phyloP scores from a whole-genome alignment of 2,113 vertebrate genomes.

The Loxodonta africana region DNA sequence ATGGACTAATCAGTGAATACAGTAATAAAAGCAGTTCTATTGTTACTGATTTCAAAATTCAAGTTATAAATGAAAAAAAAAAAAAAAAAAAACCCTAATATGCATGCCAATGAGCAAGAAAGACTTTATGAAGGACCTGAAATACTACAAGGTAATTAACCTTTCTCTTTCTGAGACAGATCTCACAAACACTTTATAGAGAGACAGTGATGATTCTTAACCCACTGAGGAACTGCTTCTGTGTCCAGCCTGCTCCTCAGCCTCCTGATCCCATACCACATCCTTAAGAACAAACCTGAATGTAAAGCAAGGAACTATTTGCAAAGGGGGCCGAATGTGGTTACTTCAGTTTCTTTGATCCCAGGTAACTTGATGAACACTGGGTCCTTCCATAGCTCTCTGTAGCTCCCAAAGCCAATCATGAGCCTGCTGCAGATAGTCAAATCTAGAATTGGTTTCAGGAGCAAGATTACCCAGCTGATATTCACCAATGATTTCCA shows the following conservation, averaged over 20 bases:
- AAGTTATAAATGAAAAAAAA: not conserved
- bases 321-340: not conserved
- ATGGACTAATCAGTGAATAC: not conserved
- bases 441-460: not conserved
- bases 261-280: not conserved
- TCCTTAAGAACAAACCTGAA: not conserved
- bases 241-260: not conserved
- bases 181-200: not conserved
- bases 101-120: not conserved
- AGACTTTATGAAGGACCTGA: not conserved
- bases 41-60: conserved; percentile 26
- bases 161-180: not conserved
- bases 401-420: not conserved
- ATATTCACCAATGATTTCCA: not conserved
- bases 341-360: not conserved
- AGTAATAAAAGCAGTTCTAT: not conserved
- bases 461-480: not conserved
- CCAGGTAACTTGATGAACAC: not conserved
- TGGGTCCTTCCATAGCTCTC: not conserved
- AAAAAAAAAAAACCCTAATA: not conserved
- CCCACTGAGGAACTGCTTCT: not conserved
- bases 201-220: not conserved
- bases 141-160: not conserved
- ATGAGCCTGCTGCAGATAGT: not conserved
- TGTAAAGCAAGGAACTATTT: not conserved